Conservation (phyloP, 2,113 vertebrate genomes). For the Stegostoma tigrinum region DNA sequence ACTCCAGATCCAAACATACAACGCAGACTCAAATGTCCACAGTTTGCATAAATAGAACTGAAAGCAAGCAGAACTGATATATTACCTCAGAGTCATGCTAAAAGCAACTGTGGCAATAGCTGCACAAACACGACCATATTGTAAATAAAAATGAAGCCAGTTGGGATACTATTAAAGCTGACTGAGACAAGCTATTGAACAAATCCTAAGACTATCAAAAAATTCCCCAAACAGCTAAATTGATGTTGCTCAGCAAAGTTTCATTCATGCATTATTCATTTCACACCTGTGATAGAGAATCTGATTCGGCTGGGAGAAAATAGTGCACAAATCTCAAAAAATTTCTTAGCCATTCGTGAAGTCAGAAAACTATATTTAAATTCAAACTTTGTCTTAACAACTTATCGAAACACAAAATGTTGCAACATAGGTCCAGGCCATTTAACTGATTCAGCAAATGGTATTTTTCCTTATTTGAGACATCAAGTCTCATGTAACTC, state of each 20-base stretch:
- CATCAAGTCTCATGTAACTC: neutral
- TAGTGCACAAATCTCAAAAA: neutral
- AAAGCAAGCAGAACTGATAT: neutral
- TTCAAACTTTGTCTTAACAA: neutral
- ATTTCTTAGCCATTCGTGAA: neutral
- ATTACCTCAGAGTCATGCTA: neutral
- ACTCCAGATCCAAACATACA: no score
- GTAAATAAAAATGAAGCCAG: neutral
- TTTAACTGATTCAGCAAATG: neutral
- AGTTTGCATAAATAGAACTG: neutral
- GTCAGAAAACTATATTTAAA: neutral
- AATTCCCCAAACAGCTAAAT: neutral
- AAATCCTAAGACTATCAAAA: neutral
- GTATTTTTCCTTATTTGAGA: neutral
- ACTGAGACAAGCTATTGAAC: neutral
- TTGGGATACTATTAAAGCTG: neutral
- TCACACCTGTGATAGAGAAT: neutral
- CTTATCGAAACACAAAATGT: neutral
- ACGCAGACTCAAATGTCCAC: neutral
- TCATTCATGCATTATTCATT: neutral
- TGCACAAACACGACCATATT: neutral
- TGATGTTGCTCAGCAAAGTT: neutral
- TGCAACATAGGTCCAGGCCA: neutral
- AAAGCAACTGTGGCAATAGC: neutral
- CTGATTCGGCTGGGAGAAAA: neutral